Base-by-base conservation (phyloP, 2,888 invertebrate genomes). In the Philaethria dido region DNA sequence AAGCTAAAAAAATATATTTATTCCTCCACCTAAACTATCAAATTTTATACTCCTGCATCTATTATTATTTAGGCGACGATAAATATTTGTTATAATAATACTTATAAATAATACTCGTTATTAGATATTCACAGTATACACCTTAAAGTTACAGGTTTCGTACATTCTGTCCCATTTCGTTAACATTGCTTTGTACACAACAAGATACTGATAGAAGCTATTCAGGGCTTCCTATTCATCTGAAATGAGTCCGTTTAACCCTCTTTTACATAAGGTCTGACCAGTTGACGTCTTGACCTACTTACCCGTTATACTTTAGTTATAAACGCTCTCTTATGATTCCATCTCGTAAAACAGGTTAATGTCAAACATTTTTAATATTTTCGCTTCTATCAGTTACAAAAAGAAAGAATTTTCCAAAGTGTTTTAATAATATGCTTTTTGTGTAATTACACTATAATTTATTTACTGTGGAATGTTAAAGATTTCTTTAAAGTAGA, bases 201-300 rank as follows among this genome's bases (percentile, higher is more conserved):
- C 25, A 63, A 55, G 66, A 57, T 50, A 54, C 48, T 62, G 55
- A 63, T 55, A 52, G 59, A 60, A 48, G 63, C 50, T 50, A 52
- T 61, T 62, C 52, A 50, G 33, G 44, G 13, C 52, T 48, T 54
- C 44, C 69, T 67, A 62, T 67, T 69, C 67, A 69, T 42, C 39
- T 64, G 36, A 69, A 67, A 69, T 47, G 67, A 33, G 64, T 64
- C 55, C 61, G 68, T 64, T 69, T 67, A 66, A 68, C 69, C 62
- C 71, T 72, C 70, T 69, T 68, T 70, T 64, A 69, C 67, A 68
- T 64, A 66, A 63, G 70, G 68, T 72, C 64, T 62, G 71, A 68
- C 67, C 68, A 66, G 67, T 57, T 68, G 64, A 62, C 72, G 59
- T 71, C 73, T 74, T 72, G 70, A 73, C 74, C 73, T 66, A 74